Evolutionary conservation across 2,888 invertebrate genomes (phyloP).

Genomic region (Thyatira batis): DNA sequence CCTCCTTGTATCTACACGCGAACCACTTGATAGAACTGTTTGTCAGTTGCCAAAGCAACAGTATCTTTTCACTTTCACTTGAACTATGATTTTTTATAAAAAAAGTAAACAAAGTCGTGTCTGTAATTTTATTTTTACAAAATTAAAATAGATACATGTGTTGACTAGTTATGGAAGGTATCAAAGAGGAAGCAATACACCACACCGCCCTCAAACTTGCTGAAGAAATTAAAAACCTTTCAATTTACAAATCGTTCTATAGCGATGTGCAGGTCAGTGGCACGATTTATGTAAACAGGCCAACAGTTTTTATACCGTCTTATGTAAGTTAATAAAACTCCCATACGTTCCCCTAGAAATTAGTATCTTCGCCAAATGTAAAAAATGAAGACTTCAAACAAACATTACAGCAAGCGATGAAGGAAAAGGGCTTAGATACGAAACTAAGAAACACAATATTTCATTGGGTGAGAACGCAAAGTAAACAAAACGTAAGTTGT

Average conservation of each 20-base stretch:
- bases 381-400: constrained; percentile 90
- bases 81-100: constrained; percentile 61
- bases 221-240: constrained; percentile 89
- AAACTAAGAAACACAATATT: constrained; percentile 92
- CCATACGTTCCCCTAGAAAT: constrained; percentile 80
- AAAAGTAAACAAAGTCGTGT: constrained; percentile 63
- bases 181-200: constrained; percentile 85
- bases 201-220: constrained; percentile 89
- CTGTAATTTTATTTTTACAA: constrained; percentile 57
- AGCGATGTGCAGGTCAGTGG: constrained; percentile 88
- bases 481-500: constrained; percentile 67
- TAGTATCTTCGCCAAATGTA: constrained; percentile 89
- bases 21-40: constrained; percentile 25
- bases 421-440: constrained; percentile 89
- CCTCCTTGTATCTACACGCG: no score
- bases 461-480: constrained; percentile 87
- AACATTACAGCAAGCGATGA: constrained; percentile 89
- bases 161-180: constrained; percentile 70
- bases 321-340: not conserved
- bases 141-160: constrained; percentile 46
- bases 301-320: not conserved
- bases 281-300: not conserved
- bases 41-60: constrained; percentile 56
- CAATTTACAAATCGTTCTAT: constrained; percentile 89
- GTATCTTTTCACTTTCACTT: constrained; percentile 42